Percentiles rank a stretch among this genome's conserved stretches.
These are phyloP conservation scores for Macropus fuliginosus DNA, from an alignment of 2,797 vertebrate species.

Conservation along the genomic window DNA sequence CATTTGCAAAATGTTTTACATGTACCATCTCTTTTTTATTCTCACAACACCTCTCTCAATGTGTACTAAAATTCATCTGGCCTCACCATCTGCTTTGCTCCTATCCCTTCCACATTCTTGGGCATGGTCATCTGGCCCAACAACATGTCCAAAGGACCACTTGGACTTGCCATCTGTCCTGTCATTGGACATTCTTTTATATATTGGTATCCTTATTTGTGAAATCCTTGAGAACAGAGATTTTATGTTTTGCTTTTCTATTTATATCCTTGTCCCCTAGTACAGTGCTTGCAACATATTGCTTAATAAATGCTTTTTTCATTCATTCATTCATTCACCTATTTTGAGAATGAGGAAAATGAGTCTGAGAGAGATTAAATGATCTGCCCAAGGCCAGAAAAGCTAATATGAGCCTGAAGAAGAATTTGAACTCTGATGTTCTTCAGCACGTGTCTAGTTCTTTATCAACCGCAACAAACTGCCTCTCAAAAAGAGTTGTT, in stretches of 20 bases:
- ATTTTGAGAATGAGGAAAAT: not conserved
- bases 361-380: not conserved
- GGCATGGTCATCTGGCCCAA: too few species aligned
- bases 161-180: too few species aligned
- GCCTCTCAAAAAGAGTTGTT: conserved; percentile 8
- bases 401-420: not conserved
- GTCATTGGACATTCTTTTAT: not conserved
- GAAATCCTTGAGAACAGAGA: not conserved
- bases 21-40: not conserved
- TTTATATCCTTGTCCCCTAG: too few species aligned
- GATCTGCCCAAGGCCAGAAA: not conserved
- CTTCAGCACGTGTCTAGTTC: not conserved
- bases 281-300: not conserved
- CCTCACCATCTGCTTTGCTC: not conserved
- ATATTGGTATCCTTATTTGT: not conserved
- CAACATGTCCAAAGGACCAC: too few species aligned
- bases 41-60: not conserved
- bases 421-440: not conserved
- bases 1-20: not conserved
- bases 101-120: too few species aligned
- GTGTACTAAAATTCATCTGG: not conserved
- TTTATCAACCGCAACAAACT: not conserved
- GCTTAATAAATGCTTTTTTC: not conserved
- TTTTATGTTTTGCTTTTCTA: too few species aligned
- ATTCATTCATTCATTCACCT: not conserved